phyloP scores from a whole-genome alignment of 2,797 vertebrate species.

The Gadopsis bispinosus region DNA sequence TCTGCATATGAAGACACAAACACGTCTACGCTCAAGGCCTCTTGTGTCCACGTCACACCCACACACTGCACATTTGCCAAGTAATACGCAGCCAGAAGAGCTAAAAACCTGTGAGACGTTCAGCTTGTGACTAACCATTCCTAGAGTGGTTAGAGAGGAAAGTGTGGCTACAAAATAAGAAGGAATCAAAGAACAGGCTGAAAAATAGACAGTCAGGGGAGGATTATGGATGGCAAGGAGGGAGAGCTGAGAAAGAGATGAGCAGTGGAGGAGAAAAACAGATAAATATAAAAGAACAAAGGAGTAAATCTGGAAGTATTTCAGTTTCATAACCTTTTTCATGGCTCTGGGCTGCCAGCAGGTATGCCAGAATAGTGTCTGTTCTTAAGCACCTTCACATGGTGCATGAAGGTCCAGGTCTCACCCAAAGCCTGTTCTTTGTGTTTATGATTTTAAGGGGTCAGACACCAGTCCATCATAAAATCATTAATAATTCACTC shows the following conservation, averaged over 20 bases:
- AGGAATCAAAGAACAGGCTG: neutral
- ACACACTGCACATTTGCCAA: conserved; percentile 39
- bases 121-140: conserved; percentile 31
- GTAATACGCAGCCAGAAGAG: conserved; percentile 31
- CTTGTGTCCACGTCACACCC: conserved; percentile 33
- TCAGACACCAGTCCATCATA: conserved; percentile 21
- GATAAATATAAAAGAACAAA: conserved; percentile 58
- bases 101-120: conserved; percentile 24
- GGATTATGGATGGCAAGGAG: neutral
- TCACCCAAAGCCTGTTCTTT: conserved; percentile 44
- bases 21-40: conserved; percentile 37
- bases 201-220: neutral
- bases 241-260: conserved; percentile 21
- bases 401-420: conserved; percentile 32
- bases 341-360: conserved; percentile 30
- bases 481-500: conserved; percentile 1
- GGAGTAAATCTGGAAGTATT: conserved; percentile 64
- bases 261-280: conserved; percentile 12
- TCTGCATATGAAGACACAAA: conserved; percentile 28
- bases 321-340: conserved; percentile 48
- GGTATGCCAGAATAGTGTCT: conserved; percentile 44
- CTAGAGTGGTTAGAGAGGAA: conserved; percentile 22
- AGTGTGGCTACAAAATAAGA: conserved; percentile 9
- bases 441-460: neutral
- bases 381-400: conserved; percentile 59